Percentiles rank a stretch among this genome's conserved stretches.
phyloP scores from a whole-genome alignment of 1,140 invertebrate species.

The Chrysoperla carnea region DNA sequence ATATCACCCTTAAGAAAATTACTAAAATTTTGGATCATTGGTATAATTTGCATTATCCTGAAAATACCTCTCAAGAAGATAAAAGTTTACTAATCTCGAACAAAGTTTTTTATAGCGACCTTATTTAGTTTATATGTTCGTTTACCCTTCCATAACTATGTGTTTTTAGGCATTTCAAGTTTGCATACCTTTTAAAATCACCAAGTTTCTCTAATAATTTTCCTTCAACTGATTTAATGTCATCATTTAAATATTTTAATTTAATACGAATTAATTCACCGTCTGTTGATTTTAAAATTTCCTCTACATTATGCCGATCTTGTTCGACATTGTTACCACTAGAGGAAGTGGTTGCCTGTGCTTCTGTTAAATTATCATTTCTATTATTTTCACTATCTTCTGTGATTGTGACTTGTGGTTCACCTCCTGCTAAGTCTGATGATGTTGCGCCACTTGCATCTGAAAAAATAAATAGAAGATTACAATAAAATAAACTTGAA shows the following conservation, averaged over 20 bases:
- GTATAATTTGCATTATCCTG: no score
- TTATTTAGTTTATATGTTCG: no score
- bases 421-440: not conserved
- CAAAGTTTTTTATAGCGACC: no score
- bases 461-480: not conserved
- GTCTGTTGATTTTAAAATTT: slow-evolving; percentile 14
- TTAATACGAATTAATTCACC: slow-evolving; percentile 46
- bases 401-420: not conserved
- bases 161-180: no score
- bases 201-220: slow-evolving; percentile 55
- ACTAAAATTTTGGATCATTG: no score
- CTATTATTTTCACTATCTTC: not conserved
- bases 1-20: no score
- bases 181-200: slow-evolving; percentile 76
- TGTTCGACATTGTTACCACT: not conserved
- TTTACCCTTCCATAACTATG: no score
- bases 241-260: slow-evolving; percentile 76
- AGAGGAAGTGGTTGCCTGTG: not conserved
- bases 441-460: not conserved
- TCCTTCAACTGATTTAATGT: slow-evolving; percentile 60
- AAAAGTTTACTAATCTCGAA: no score
- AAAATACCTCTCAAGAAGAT: no score
- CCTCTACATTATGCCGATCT: slow-evolving; percentile 7
- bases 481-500: not conserved
- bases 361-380: not conserved